phyloP scores from a whole-genome alignment of 2,113 vertebrate species.

The Pleuronectes platessa region DNA sequence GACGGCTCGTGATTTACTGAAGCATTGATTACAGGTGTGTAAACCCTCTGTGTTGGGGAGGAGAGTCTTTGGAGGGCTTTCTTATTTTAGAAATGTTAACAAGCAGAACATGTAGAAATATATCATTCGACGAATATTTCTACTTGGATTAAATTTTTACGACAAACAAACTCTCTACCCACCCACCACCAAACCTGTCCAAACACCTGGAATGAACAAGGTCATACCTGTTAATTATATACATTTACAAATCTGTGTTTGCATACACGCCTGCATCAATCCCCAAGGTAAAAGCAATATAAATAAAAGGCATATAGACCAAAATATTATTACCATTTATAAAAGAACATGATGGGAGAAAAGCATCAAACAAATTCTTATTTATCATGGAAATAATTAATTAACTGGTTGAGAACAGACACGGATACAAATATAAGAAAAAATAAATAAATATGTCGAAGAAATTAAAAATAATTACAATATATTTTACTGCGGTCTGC shows the following conservation, averaged over 20 bases:
- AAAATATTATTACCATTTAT: not conserved
- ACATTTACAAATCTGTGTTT: not conserved
- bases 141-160: not conserved
- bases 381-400: not conserved
- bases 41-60: slow-evolving; percentile 29
- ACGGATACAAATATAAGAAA: not conserved
- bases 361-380: no score
- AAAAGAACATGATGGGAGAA: not conserved
- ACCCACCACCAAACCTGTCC: not conserved
- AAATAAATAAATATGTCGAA: no score
- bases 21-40: slow-evolving; percentile 49
- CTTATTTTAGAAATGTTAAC: not conserved
- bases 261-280: not conserved
- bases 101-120: not conserved
- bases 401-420: not conserved
- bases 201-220: not conserved
- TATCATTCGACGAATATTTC: not conserved
- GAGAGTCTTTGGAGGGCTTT: not conserved
- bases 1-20: slow-evolving; percentile 50
- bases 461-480: not conserved
- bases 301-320: not conserved
- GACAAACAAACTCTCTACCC: not conserved
- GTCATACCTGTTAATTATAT: not conserved
- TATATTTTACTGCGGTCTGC: not conserved
- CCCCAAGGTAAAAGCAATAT: not conserved